Conservation (phyloP, 2,888 invertebrate genomes). For the Ceraclea dissimilis region DNA sequence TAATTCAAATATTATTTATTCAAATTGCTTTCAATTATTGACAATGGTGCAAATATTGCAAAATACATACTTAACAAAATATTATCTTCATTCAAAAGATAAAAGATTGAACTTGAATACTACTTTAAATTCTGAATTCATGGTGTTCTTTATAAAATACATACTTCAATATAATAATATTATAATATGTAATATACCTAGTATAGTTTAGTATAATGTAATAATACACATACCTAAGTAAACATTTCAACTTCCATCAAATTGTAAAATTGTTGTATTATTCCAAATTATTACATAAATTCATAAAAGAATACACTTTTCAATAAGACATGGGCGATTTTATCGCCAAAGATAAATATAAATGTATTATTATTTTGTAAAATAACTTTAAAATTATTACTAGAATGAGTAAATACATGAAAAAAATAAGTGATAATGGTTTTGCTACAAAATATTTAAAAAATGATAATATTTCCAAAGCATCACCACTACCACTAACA, state of each 20-base stretch:
- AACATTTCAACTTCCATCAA: no score
- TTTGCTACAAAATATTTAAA: conserved; percentile 14
- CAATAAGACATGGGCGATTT: conserved; percentile 13
- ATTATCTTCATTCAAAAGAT: not conserved
- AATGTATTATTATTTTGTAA: conserved; percentile 6
- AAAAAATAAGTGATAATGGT: conserved; percentile 14
- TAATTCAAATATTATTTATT: not conserved
- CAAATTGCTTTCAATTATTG: not conserved
- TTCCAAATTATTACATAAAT: conserved; percentile 4
- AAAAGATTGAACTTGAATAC: no score
- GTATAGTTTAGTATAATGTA: no score
- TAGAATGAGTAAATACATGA: conserved; percentile 9
- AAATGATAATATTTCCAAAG: conserved; percentile 13
- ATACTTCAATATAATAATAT: no score
- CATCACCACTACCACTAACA: conserved; percentile 14
- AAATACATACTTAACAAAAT: not conserved
- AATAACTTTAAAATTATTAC: conserved; percentile 9
- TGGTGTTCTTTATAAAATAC: no score
- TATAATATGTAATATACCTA: no score
- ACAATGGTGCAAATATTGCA: not conserved
- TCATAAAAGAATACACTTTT: conserved; percentile 6
- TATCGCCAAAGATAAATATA: conserved; percentile 13
- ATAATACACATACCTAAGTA: no score
- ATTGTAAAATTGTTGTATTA: no score
- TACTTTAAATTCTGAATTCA: no score